These are phyloP conservation scores for Myotis vivesi DNA, from an alignment of 2,797 vertebrate species.

Conservation along the genomic window DNA sequence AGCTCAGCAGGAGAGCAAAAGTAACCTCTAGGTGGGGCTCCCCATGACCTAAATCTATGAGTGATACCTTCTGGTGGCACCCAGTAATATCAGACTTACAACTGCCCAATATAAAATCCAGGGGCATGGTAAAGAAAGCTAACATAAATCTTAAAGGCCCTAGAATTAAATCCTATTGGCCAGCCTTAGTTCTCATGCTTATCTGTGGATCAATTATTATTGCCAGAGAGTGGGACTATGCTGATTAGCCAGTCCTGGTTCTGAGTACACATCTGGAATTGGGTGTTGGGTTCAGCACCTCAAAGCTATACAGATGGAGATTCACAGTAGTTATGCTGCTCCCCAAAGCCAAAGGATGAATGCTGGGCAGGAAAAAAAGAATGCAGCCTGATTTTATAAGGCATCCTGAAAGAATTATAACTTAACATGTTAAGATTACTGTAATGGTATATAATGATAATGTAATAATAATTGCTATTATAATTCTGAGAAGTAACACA, in stretches of 20 bases:
- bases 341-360: not conserved
- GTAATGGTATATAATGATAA: not conserved
- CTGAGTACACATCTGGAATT: not conserved
- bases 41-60: not conserved
- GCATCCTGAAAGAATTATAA: not conserved
- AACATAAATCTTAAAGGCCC: not conserved
- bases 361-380: not conserved
- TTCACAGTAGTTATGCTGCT: not conserved
- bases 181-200: not conserved
- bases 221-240: not conserved
- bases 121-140: not conserved
- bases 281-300: not conserved
- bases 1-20: not conserved
- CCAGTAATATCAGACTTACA: not conserved
- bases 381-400: not conserved
- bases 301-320: not conserved
- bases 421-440: not conserved
- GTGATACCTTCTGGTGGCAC: not conserved
- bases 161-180: not conserved
- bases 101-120: not conserved
- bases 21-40: fast-evolving
- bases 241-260: not conserved
- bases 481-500: not conserved
- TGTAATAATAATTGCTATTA: not conserved
- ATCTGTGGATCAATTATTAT: not conserved